Evolutionary conservation across 2,888 invertebrate species (phyloP), one percentile per base, ranked within the genome.

Genomic region (Cyrtodaria siliqua): DNA sequence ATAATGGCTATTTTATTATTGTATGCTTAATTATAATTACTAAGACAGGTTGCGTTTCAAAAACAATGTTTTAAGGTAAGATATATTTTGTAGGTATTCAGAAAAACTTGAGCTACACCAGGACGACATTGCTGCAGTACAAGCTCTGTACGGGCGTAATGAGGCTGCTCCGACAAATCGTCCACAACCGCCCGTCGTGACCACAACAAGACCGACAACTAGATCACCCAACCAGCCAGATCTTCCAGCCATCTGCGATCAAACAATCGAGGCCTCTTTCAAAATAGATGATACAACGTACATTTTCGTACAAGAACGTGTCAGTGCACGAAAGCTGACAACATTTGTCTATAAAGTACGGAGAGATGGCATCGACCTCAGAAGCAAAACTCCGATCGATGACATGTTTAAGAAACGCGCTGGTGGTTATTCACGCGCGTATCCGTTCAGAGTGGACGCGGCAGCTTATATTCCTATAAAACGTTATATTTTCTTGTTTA

Each of bases 81-180:
- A n/a, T n/a, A n/a, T n/a, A n/a, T n/a, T n/a, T 40, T 80, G 76
- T 50, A 44, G 72, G 6, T 80, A 80, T 44, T 33, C 62, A 2
- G 24, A 44, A 6, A 59, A 52, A 2, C 59, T 80, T 16, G 18
- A 76, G 40, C 80, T 80, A 8, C 61, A 76, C 27, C 12, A n/a
- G 16, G 80, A 80, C 49, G 80, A 80, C 33, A 69, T 76, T 20
- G 55, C 56, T 9, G 80, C 80, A 6, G 49, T 76, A 2, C 80
- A 80, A 52, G 27, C 64, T 16, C 26, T 80, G 0, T 72, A 73
- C 55, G 79, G 81, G 0, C 26, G 12, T 27, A 26, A 40, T 1
- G 53, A 71, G 26, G 56, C 33, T 64, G 62, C 40, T 52, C 71
- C 69, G 53, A 73, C 64, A 42, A 38, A n/a, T 52, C 63, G 47